Evolutionary conservation across 2,113 vertebrate genomes (phyloP).

Genomic region (Malurus elegans): DNA sequence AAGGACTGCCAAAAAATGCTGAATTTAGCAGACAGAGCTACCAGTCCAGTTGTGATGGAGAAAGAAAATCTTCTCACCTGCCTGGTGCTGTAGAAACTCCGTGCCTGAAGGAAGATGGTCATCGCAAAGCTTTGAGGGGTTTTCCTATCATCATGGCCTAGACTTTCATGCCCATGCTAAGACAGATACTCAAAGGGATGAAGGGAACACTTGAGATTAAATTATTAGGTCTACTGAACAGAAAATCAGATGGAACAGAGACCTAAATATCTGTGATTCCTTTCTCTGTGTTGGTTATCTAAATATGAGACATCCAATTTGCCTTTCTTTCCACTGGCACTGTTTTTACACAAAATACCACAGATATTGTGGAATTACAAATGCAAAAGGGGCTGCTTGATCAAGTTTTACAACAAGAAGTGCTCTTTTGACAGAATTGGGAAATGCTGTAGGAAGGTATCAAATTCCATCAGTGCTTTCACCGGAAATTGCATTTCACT

Average conservation of each 20-base stretch:
- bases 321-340: neutral
- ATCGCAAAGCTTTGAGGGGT: neutral
- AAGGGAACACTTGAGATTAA: neutral
- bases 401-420: neutral
- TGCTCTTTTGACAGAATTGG: neutral
- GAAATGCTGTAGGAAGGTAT: neutral
- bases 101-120: neutral
- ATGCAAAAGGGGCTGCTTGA: neutral
- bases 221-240: neutral
- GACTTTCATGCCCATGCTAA: neutral
- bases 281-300: neutral
- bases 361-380: neutral
- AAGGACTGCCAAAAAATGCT: neutral
- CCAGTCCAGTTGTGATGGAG: neutral
- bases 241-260: neutral
- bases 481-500: neutral
- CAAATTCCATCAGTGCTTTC: neutral
- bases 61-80: neutral
- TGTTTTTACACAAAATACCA: neutral
- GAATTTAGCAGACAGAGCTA: neutral
- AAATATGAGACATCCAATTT: neutral
- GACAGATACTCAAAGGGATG: neutral
- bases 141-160: neutral
- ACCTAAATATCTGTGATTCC: accelerated
- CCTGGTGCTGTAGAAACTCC: neutral